phyloP scores from a whole-genome alignment of 2,797 vertebrate species.

The Artibeus jamaicensis region DNA sequence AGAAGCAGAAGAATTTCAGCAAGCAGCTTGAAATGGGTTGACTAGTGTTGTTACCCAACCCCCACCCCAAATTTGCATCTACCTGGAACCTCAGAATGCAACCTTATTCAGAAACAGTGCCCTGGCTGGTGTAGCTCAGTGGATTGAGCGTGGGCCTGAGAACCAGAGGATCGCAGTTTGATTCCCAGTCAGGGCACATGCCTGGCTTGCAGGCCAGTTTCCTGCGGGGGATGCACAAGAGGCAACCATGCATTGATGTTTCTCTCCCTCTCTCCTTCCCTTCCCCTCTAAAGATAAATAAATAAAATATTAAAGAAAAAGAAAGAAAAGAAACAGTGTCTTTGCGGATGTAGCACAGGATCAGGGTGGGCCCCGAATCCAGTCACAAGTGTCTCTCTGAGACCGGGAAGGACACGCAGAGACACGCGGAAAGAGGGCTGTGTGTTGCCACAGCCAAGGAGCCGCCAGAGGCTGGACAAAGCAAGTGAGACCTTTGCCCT shows the following conservation, averaged over 20 bases:
- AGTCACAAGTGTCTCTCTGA: neutral
- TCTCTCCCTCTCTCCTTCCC: too few species aligned
- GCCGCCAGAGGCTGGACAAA: too few species aligned
- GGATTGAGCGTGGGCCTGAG: too few species aligned
- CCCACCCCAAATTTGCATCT: neutral
- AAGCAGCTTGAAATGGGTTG: neutral
- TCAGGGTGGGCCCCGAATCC: neutral
- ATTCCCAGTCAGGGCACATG: too few species aligned
- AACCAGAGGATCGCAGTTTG: too few species aligned
- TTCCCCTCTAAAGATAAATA: too few species aligned
- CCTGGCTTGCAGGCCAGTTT: too few species aligned
- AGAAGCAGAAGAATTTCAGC: neutral
- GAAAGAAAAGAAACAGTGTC: neutral
- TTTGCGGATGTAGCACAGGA: neutral
- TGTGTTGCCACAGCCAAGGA: neutral
- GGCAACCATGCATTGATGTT: too few species aligned
- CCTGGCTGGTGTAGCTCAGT: neutral
- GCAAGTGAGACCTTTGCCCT: too few species aligned
- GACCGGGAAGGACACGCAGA: neutral
- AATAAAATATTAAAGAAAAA: too few species aligned
- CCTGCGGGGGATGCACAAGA: too few species aligned
- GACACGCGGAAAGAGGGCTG: fast-evolving
- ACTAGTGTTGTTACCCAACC: too few species aligned
- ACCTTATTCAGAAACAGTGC: neutral
- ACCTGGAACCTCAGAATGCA: neutral